phyloP scores from a whole-genome alignment of 2,113 vertebrate genomes.

The Xenopus laevis region DNA sequence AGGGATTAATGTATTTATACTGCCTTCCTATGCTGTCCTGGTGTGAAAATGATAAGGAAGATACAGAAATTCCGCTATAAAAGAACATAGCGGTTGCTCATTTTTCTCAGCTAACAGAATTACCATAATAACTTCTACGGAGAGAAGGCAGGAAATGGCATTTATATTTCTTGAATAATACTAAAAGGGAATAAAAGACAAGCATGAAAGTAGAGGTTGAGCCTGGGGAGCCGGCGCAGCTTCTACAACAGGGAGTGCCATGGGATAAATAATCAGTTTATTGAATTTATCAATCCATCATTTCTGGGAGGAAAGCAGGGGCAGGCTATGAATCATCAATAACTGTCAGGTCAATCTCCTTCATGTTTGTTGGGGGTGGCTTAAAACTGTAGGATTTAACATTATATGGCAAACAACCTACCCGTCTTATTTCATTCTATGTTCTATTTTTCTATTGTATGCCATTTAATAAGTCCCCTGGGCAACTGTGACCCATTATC shows the following conservation, averaged over 20 bases:
- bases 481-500: too few relatives aligned
- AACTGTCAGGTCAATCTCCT: constrained; percentile 15
- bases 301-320: constrained; percentile 8
- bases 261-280: constrained; percentile 26
- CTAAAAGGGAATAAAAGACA: background rate
- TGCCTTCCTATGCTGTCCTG: background rate
- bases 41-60: background rate
- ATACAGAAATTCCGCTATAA: background rate
- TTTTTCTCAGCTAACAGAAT: constrained; percentile 10
- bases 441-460: too few relatives aligned
- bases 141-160: background rate
- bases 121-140: constrained; percentile 15
- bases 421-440: too few relatives aligned
- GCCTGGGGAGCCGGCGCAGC: background rate
- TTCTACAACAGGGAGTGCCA: constrained; percentile 15
- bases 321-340: constrained; percentile 13
- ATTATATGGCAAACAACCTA: too few relatives aligned
- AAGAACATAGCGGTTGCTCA: background rate
- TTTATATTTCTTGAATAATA: constrained; percentile 26
- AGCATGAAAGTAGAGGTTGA: background rate
- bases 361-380: background rate
- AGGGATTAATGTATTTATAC: too few relatives aligned
- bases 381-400: too few relatives aligned
- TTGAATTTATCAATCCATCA: constrained; percentile 21
- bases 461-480: too few relatives aligned